Conservation (phyloP, 1,140 invertebrate genomes). For the Hestina assimilis region DNA sequence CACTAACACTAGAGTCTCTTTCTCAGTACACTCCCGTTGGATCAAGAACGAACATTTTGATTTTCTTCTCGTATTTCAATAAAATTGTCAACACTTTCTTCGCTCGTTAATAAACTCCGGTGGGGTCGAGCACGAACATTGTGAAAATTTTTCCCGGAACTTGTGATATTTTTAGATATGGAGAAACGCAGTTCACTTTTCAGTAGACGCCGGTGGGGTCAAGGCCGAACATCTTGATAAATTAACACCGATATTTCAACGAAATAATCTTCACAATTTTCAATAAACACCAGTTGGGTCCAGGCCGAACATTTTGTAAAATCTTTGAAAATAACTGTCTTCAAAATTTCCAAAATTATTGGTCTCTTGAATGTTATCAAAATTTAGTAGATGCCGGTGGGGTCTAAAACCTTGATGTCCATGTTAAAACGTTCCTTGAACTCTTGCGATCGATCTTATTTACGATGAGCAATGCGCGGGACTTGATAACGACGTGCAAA, state of each 20-base stretch:
- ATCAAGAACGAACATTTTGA: slow-evolving; percentile 61
- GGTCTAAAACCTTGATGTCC: slow-evolving; percentile 68
- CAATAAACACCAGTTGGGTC: slow-evolving; percentile 50
- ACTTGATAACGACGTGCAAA: slow-evolving; percentile 49
- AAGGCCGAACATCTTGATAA: slow-evolving; percentile 55
- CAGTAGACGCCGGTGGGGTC: slow-evolving; percentile 66
- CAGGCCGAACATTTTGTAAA: slow-evolving; percentile 37
- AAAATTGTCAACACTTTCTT: slow-evolving; percentile 40
- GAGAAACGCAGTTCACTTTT: slow-evolving; percentile 32
- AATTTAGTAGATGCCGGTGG: slow-evolving; percentile 67
- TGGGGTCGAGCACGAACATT: slow-evolving; percentile 62
- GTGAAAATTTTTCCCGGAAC: slow-evolving; percentile 29
- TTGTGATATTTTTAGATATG: slow-evolving; percentile 8
- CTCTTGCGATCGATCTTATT: slow-evolving; percentile 67
- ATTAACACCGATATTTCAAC: background rate
- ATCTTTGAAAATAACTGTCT: slow-evolving; percentile 10
- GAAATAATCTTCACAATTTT: slow-evolving; percentile 19
- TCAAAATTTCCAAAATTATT: slow-evolving; percentile 20
- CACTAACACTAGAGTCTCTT: slow-evolving; percentile 42
- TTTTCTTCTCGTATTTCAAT: slow-evolving; percentile 29
- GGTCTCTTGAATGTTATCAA: slow-evolving; percentile 27
- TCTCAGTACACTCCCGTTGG: slow-evolving; percentile 62
- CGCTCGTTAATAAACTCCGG: slow-evolving; percentile 59
- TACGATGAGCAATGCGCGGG: slow-evolving; percentile 57
- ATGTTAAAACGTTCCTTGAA: slow-evolving; percentile 53